These are phyloP conservation scores for Rhipidura dahli DNA, from an alignment of 2,113 vertebrate genomes.

Conservation along the genomic window DNA sequence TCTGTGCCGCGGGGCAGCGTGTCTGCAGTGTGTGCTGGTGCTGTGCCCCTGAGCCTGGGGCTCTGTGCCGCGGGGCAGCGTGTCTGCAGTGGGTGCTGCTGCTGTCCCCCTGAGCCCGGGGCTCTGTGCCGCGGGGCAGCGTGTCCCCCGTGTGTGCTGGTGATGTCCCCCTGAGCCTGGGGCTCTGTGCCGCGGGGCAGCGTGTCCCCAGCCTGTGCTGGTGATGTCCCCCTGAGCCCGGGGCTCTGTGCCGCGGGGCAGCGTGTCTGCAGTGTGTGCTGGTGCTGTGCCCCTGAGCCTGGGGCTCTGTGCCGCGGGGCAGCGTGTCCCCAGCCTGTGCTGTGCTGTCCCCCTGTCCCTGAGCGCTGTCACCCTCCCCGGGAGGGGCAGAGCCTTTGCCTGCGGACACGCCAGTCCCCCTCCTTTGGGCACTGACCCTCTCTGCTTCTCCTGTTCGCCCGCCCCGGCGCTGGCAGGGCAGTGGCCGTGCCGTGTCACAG, in stretches of 20 bases:
- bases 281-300: accelerated
- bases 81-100: accelerated
- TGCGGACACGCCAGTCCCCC: not conserved
- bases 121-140: not conserved
- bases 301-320: not conserved
- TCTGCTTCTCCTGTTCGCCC: no score
- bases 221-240: no score
- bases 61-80: not conserved
- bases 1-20: not conserved
- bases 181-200: not conserved
- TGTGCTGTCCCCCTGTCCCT: not conserved
- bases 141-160: accelerated
- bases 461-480: not conserved
- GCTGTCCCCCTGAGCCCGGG: no score
- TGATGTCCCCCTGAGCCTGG: no score
- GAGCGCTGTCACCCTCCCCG: accelerated
- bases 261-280: accelerated
- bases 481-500: no score
- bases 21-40: accelerated
- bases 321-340: not conserved
- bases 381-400: not conserved
- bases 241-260: not conserved
- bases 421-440: accelerated
- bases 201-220: accelerated
- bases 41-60: not conserved